Evolutionary conservation across 2,797 vertebrate genomes (phyloP).

Genomic region (Sebastolobus altivelis): DNA sequence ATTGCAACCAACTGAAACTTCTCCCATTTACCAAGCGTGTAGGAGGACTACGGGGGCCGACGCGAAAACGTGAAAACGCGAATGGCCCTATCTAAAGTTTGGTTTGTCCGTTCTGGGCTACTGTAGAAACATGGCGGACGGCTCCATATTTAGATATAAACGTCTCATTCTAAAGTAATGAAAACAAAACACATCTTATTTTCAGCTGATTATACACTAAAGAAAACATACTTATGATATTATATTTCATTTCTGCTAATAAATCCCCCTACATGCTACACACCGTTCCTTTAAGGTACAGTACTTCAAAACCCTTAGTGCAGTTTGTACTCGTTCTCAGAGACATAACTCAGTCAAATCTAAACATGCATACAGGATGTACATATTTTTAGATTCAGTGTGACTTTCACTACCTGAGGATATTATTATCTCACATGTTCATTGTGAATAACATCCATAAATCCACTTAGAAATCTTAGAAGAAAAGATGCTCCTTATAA

Average conservation of each 20-base stretch:
- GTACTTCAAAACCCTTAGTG: too few species aligned
- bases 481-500: neutral
- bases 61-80: rapidly evolving
- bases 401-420: neutral
- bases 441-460: neutral
- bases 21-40: rapidly evolving
- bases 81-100: too few species aligned
- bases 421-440: neutral
- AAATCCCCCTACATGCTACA: too few species aligned
- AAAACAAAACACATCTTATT: rapidly evolving
- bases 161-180: rapidly evolving
- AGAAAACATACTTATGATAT: too few species aligned
- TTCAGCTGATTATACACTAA: too few species aligned
- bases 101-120: too few species aligned
- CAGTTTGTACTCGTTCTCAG: too few species aligned
- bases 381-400: neutral
- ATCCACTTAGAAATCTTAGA: neutral
- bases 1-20: too few species aligned
- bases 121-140: rapidly evolving
- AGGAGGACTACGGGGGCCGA: too few species aligned
- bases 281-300: neutral
- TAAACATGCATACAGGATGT: neutral
- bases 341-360: too few species aligned
- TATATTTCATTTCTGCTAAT: rapidly evolving
- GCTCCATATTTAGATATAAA: rapidly evolving